These are phyloP conservation scores for Oxyura jamaicensis DNA, from an alignment of 2,113 vertebrate genomes.

Conservation along the genomic window DNA sequence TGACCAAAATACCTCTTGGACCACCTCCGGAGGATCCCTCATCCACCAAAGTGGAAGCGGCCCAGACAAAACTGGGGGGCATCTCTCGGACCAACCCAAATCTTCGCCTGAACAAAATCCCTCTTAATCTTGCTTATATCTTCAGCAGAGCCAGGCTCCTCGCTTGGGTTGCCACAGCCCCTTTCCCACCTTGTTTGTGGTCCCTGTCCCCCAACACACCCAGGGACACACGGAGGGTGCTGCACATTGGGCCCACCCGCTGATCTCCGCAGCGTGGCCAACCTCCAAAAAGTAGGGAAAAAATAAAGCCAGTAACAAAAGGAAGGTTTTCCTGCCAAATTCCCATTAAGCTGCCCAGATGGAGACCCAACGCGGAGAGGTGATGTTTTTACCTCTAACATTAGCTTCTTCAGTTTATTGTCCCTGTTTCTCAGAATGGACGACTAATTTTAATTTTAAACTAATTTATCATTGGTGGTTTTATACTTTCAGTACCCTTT, in stretches of 20 bases:
- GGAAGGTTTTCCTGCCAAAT: not conserved
- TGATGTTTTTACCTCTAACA: not conserved
- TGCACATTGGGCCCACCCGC: fast-evolving
- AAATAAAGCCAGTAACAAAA: not conserved
- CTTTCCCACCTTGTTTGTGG: not conserved
- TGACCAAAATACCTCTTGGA: not conserved
- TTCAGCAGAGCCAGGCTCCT: not conserved
- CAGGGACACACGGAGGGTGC: not conserved
- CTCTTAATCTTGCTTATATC: not conserved
- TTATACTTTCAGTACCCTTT: not conserved
- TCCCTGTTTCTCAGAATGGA: not conserved
- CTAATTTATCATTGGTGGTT: not conserved
- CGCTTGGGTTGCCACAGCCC: not conserved
- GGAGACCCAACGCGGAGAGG: not conserved
- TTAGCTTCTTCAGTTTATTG: not conserved
- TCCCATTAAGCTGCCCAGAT: not conserved
- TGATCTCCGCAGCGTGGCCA: not conserved
- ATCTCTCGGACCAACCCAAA: not conserved
- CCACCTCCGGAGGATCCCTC: not conserved
- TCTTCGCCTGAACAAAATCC: not conserved
- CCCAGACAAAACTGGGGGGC: not conserved
- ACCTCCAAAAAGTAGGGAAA: no score
- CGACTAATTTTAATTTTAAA: not conserved
- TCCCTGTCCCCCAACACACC: not conserved
- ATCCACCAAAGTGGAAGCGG: not conserved